Percentiles rank a stretch among this genome's conserved stretches.
These are phyloP conservation scores for Aspiorhynchus laticeps DNA, from an alignment of 2,113 vertebrate genomes.

Conservation along the genomic window DNA sequence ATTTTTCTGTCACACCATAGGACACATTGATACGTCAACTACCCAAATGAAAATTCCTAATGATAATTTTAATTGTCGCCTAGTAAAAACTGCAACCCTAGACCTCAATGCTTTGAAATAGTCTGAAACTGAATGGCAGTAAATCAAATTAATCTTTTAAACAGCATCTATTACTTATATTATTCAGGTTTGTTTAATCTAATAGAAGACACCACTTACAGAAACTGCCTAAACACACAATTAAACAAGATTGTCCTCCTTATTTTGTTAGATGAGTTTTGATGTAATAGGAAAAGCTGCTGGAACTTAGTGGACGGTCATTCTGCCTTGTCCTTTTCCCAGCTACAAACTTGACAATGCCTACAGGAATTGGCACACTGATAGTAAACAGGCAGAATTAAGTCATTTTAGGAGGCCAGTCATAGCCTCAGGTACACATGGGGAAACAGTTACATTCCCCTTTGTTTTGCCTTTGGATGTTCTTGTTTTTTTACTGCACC, in stretches of 20 bases:
- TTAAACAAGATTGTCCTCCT: not conserved
- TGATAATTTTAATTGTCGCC: not conserved
- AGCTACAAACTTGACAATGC: not conserved
- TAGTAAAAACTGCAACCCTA: not conserved
- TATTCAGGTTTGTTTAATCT: not conserved
- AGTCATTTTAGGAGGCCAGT: constrained; percentile 56
- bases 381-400: constrained; percentile 25
- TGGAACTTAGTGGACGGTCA: not conserved
- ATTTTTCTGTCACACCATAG: no score
- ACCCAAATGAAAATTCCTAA: not conserved
- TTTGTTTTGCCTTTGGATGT: constrained; percentile 33
- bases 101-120: not conserved
- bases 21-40: no score
- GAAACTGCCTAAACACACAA: not conserved
- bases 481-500: constrained; percentile 30
- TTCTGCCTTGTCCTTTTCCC: not conserved
- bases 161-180: not conserved
- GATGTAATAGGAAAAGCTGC: not conserved
- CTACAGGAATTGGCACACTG: not conserved
- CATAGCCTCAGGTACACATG: constrained; percentile 63
- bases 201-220: not conserved
- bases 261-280: not conserved
- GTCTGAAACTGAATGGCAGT: not conserved
- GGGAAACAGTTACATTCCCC: constrained; percentile 63
- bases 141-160: not conserved